Evolutionary conservation across 53 echinoderm and acorn worm genomes (phyloP).

Genomic region (Actinopyga echinites): DNA sequence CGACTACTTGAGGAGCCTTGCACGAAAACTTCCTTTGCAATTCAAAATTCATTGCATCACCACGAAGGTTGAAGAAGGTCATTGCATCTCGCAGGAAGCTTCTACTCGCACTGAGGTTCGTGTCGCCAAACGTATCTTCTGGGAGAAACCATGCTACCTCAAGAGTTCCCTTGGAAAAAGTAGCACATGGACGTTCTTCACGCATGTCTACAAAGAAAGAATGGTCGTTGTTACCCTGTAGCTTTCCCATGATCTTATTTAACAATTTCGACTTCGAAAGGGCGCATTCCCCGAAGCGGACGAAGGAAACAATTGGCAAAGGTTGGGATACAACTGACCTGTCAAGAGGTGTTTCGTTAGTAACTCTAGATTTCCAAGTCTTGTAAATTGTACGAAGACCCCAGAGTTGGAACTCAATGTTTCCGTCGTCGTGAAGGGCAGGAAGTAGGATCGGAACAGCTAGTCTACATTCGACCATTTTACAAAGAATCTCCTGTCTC

Average conservation of each 20-base stretch:
- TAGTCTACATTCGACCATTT: slow-evolving; percentile 23
- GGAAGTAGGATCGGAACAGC: slow-evolving; percentile 31
- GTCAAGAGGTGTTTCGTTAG: not conserved
- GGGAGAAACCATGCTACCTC: slow-evolving; percentile 26
- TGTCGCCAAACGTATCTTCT: not conserved
- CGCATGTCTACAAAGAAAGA: slow-evolving; percentile 24
- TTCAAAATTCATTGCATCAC: not conserved
- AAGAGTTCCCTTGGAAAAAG: slow-evolving; percentile 3
- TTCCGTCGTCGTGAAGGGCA: not conserved
- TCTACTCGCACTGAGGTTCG: not conserved
- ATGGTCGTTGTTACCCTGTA: slow-evolving; percentile 36
- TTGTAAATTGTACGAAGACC: slow-evolving; percentile 26
- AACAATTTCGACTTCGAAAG: slow-evolving; percentile 17
- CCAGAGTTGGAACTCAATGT: not conserved
- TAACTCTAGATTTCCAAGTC: not conserved
- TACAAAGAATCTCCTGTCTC: slow-evolving; percentile 16
- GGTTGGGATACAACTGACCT: not conserved
- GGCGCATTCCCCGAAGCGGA: not conserved
- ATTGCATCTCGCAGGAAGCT: not conserved
- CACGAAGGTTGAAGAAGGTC: slow-evolving; percentile 12
- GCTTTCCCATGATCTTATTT: slow-evolving; percentile 12
- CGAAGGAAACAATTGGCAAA: not conserved
- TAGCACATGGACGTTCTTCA: not conserved
- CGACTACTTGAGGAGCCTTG: not conserved
- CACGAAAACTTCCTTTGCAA: not conserved